Evolutionary conservation across 1,140 invertebrate genomes (phyloP).

Genomic region (Caligus rogercresseyi): DNA sequence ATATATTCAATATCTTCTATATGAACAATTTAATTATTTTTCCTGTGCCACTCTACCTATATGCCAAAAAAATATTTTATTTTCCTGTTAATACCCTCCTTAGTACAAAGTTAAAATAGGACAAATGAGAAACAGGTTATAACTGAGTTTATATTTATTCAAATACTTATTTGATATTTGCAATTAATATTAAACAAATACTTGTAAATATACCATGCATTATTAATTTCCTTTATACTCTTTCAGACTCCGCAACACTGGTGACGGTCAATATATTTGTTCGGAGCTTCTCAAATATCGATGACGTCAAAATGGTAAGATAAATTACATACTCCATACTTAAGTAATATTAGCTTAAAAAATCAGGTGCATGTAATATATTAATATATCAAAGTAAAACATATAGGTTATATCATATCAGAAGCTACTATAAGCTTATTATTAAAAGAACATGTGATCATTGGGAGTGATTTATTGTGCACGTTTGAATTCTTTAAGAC

Average conservation of each 20-base stretch:
- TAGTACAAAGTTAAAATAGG: no score
- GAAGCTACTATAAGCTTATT: neutral
- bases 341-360: neutral
- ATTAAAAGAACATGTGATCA: no score
- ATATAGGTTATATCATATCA: neutral
- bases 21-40: no score
- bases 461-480: no score
- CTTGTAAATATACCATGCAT: neutral
- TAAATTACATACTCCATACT: neutral
- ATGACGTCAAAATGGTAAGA: conserved; percentile 95
- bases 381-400: neutral
- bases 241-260: conserved; percentile 36
- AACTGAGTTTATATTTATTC: neutral
- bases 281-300: conserved; percentile 89
- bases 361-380: neutral
- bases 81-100: no score
- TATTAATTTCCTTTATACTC: no score
- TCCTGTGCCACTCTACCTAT: no score
- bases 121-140: neutral
- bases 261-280: conserved; percentile 79
- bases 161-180: no score
- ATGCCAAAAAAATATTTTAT: no score
- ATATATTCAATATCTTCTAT: no score
- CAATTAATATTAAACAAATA: neutral
- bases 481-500: no score